Percentiles rank a stretch among this genome's conserved stretches.
phyloP scores from a whole-genome alignment of 2,888 invertebrate genomes.

The Heliconius ethilla region DNA sequence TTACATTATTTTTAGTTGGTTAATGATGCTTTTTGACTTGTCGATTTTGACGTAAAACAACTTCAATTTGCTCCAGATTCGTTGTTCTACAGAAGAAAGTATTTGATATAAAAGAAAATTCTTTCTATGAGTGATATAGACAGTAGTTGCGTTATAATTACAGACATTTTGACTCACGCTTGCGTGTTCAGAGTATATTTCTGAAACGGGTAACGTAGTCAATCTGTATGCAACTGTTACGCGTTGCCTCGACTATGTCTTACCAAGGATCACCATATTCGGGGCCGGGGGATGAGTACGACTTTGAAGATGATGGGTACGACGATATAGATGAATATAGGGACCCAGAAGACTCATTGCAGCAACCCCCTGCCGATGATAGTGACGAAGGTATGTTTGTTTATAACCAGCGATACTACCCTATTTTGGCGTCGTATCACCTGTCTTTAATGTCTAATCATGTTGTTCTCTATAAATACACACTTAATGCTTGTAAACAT shows the following conservation, averaged over 20 bases:
- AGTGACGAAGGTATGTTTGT: slow-evolving; percentile 82
- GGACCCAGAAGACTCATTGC: slow-evolving; percentile 82
- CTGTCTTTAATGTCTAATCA: slow-evolving; percentile 48
- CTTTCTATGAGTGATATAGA: slow-evolving; percentile 73
- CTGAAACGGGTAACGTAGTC: slow-evolving; percentile 70
- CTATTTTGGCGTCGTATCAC: slow-evolving; percentile 63
- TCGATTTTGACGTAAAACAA: slow-evolving; percentile 76
- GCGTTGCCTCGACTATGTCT: slow-evolving; percentile 83
- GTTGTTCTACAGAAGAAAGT: slow-evolving; percentile 61
- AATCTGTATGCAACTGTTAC: slow-evolving; percentile 82
- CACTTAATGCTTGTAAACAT: slow-evolving; percentile 57
- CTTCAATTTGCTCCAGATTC: slow-evolving; percentile 69
- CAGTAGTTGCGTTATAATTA: slow-evolving; percentile 60
- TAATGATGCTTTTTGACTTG: slow-evolving; percentile 67
- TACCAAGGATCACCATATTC: slow-evolving; percentile 86
- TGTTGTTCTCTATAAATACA: slow-evolving; percentile 47
- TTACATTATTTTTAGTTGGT: slow-evolving; percentile 45
- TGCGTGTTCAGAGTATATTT: slow-evolving; percentile 65
- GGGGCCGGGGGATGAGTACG: slow-evolving; percentile 86
- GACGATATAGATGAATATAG: slow-evolving; percentile 86
- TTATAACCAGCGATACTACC: slow-evolving; percentile 60
- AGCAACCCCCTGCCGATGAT: slow-evolving; percentile 82
- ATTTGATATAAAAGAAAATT: slow-evolving; percentile 57
- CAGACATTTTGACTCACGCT: slow-evolving; percentile 54
- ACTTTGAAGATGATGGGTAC: slow-evolving; percentile 87